Conservation (phyloP, 2,113 vertebrate genomes). For the Coptodon bakossiorum region DNA sequence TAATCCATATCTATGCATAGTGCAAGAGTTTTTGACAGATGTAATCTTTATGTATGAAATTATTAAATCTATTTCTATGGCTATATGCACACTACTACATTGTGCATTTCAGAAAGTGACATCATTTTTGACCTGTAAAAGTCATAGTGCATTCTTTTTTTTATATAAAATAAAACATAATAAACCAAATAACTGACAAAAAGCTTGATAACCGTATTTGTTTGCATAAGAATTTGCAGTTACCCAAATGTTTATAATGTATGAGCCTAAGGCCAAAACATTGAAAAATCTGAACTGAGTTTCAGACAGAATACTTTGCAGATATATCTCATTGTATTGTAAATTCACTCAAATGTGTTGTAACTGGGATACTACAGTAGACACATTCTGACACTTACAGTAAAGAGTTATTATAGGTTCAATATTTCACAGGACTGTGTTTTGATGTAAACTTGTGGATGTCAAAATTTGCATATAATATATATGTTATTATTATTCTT, state of each 20-base stretch:
- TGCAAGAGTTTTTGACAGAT: conserved; percentile 18
- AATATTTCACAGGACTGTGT: not conserved
- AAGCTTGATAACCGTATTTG: not conserved
- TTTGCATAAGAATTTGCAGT: conserved; percentile 42
- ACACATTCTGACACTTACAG: not conserved
- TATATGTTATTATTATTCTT: not conserved
- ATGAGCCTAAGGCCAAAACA: not conserved
- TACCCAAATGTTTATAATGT: not conserved
- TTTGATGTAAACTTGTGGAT: not conserved
- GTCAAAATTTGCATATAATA: not conserved
- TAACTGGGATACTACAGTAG: not conserved
- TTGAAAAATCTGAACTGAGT: not conserved
- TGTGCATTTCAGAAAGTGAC: conserved; percentile 57
- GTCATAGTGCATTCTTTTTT: conserved; percentile 52
- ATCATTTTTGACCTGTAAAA: conserved; percentile 50
- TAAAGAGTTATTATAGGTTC: not conserved
- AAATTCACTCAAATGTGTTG: conserved; percentile 1
- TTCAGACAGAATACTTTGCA: not conserved
- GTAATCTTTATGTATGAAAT: not conserved
- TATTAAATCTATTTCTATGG: conserved; percentile 30
- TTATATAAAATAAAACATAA: not conserved
- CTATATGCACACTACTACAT: conserved; percentile 14
- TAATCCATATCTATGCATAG: conserved; percentile 29
- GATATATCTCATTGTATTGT: not conserved
- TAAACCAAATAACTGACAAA: not conserved